phyloP scores from a whole-genome alignment of 92 coral and sea anemone species.

The Palythoa grandis region DNA sequence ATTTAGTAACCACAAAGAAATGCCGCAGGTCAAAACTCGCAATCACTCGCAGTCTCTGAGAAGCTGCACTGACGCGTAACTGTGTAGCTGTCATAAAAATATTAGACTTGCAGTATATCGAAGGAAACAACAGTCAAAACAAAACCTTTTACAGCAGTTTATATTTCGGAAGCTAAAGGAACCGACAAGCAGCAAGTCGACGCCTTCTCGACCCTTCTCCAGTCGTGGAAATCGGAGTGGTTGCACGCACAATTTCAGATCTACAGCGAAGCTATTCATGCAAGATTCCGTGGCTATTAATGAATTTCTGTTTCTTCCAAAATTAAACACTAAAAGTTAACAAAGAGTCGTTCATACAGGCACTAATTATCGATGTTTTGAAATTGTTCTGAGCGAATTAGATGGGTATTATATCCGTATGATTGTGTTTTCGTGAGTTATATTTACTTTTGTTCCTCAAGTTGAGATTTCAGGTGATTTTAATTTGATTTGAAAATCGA shows the following conservation, averaged over 20 bases:
- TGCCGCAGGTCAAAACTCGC: slow-evolving; percentile 25
- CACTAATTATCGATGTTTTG: not conserved
- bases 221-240: not conserved
- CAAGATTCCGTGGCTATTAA: slow-evolving; percentile 9
- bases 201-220: not conserved
- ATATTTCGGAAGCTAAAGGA: not conserved
- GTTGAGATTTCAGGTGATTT: too few species aligned
- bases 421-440: not conserved
- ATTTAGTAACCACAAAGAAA: slow-evolving; percentile 29
- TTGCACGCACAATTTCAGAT: too few species aligned
- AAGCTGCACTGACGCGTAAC: not conserved
- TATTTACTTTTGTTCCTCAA: too few species aligned
- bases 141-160: not conserved
- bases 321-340: not conserved
- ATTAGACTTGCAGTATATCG: not conserved
- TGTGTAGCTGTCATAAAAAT: not conserved
- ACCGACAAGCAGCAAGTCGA: not conserved
- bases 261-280: not conserved
- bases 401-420: not conserved
- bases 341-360: not conserved
- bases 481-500: too few species aligned
- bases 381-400: not conserved
- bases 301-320: not conserved
- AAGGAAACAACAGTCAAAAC: not conserved
- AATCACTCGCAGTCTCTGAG: not conserved